A percentile compares a stretch with the other conserved stretches of the same genome.
Evolutionary conservation across 2,888 invertebrate genomes (phyloP).

Genomic region (Cheilosia soror): DNA sequence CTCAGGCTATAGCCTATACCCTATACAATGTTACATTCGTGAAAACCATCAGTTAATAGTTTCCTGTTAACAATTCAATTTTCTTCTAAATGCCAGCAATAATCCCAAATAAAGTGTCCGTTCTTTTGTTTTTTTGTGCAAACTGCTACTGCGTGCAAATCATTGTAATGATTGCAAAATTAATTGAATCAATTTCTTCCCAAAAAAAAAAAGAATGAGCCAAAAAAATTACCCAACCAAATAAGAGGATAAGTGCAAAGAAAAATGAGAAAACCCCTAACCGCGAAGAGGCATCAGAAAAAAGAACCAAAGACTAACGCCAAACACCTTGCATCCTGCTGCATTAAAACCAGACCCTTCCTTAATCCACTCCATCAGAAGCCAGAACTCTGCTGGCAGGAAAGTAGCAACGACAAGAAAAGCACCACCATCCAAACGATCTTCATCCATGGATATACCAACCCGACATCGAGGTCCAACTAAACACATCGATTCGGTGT

Average conservation of each 20-base stretch:
- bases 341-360: constrained; percentile 65
- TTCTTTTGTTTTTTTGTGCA: constrained; percentile 2
- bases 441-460: constrained; percentile 39
- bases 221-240: constrained; percentile 7
- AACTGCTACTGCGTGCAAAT: constrained; percentile 60
- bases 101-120: constrained; percentile 32
- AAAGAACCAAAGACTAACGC: constrained; percentile 55
- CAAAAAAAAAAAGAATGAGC: constrained; percentile 3
- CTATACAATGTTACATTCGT: no score
- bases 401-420: constrained; percentile 52
- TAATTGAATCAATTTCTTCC: constrained; percentile 66
- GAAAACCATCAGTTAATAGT: background rate
- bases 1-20: no score
- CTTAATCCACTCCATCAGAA: constrained; percentile 53
- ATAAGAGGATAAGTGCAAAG: constrained; percentile 1
- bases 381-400: constrained; percentile 14
- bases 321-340: constrained; percentile 76
- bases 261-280: constrained; percentile 23
- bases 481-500: background rate
- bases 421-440: constrained; percentile 43
- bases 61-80: constrained; percentile 39
- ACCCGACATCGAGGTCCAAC: constrained; percentile 17
- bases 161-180: constrained; percentile 70
- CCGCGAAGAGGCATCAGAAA: constrained; percentile 9
- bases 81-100: constrained; percentile 28